A percentile compares a stretch with the other conserved stretches of the same genome.
These are phyloP conservation scores for Rhabdophis nuchalis DNA, from an alignment of 2,797 vertebrate genomes.

Conservation along the genomic window DNA sequence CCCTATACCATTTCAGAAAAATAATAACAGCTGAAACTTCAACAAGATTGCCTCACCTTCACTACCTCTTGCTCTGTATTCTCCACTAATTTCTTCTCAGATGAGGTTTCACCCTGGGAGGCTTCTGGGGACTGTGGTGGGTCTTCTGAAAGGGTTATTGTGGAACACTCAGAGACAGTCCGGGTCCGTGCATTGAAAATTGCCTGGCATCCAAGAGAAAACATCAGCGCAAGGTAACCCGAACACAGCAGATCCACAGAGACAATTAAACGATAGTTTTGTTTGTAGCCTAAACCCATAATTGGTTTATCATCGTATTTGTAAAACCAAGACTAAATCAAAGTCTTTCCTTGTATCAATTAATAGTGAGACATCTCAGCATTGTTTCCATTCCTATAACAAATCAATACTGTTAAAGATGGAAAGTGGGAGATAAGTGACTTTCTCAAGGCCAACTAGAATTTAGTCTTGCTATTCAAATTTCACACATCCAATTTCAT, in stretches of 20 bases:
- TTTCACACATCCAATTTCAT: background rate
- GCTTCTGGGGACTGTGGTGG: constrained; percentile 6
- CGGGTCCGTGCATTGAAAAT: constrained; percentile 11
- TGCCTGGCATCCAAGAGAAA: constrained; percentile 30
- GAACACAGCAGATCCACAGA: background rate
- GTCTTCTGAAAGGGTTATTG: constrained; percentile 51
- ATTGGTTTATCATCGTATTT: background rate
- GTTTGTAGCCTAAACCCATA: background rate
- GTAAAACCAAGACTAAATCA: background rate
- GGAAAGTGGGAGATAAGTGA: background rate
- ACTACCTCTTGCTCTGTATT: background rate
- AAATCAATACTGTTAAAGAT: background rate
- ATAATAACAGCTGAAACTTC: rapidly evolving
- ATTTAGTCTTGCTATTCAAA: background rate
- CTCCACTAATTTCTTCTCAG: background rate
- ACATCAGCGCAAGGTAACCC: background rate
- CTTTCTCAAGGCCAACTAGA: background rate
- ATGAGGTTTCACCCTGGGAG: background rate
- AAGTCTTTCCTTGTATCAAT: background rate
- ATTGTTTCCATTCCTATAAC: background rate
- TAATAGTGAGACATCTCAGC: background rate
- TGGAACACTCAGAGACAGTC: constrained; percentile 53
- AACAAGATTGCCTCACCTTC: constrained; percentile 45
- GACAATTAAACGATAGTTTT: background rate
- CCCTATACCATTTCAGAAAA: too few species aligned